Base-by-base conservation (phyloP, 2,888 invertebrate species). In the Thecophora atra region DNA sequence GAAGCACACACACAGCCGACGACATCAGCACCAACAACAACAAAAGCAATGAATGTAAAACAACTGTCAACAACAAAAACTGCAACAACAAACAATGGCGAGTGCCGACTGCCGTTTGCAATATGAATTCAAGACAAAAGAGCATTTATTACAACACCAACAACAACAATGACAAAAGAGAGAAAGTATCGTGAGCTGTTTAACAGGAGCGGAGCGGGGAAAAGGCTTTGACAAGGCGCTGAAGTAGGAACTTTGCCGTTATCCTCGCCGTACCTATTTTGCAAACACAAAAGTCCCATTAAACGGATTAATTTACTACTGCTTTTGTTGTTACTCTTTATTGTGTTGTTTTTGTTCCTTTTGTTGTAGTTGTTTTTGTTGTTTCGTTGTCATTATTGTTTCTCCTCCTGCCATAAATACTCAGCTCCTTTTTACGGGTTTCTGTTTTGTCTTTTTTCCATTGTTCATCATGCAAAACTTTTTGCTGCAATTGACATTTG, bases 261-360 rank as follows among this genome's bases (percentile, higher is more conserved):
- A 42, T 24, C n/a, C 21, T 17, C 24, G 44, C 19, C 37, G 37
- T 37, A 8, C 37, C 37, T 37, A 37, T 47, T 47, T 47, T 47
- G 15, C n/a, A 47, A 5, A n/a, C 47, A n/a, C 15, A n/a, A n/a
- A 11, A n/a, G 24, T n/a, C 52, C 67, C 52, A 37, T 30, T 37
- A 67, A 67, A 67, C 42, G 67, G 30, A 67, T 67, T 52, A 67
- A 67, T 54, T 54, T 37, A 54, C 21, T 54, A 30, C 13, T 24
- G 8, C 30, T 54, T 67, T n/a, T 30, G 24, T 51, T 65, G 65
- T 37, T 52, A 26, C 37, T 37, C 19, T 67, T 37, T 24, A 26
- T 58, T 17, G 15, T 54, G 3, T 54, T 52, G n/a, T 52, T 52
- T 11, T 52, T 52, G n/a, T 52, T n/a, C 15, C 52, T 52, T 11